Conservation (phyloP, 2,797 vertebrate species). For the Periparus ater region DNA sequence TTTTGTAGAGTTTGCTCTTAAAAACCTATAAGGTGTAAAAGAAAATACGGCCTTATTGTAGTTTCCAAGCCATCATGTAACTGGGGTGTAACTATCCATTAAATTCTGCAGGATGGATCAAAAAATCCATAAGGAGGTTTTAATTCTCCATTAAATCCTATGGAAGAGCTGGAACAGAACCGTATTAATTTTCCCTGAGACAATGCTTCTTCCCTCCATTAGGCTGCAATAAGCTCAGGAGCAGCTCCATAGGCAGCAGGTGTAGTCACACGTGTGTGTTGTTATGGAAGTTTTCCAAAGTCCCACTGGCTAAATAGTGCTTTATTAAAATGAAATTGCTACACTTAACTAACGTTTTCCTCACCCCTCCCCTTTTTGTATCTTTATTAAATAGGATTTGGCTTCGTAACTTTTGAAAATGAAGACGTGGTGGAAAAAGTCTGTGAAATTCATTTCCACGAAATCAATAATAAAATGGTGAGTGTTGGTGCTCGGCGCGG, state of each 20-base stretch:
- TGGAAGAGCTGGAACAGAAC: conserved; percentile 32
- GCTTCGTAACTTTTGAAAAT: conserved; percentile 99
- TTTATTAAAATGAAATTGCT: neutral
- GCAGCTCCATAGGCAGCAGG: neutral
- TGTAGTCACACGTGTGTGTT: neutral
- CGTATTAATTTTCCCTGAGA: neutral
- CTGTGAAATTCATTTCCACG: conserved; percentile 99
- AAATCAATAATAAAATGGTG: conserved; percentile 99
- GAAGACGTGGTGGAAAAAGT: conserved; percentile 99
- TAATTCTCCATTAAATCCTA: conserved; percentile 52
- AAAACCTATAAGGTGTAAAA: conserved; percentile 41
- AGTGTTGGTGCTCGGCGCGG: conserved; percentile 51
- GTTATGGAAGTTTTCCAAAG: neutral
- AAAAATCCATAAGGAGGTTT: conserved; percentile 60
- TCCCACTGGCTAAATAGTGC: neutral
- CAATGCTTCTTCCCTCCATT: conserved; percentile 15
- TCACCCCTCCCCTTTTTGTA: neutral
- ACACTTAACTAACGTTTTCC: neutral
- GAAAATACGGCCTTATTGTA: conserved; percentile 18
- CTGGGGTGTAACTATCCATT: conserved; percentile 43
- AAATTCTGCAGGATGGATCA: conserved; percentile 40
- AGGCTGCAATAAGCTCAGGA: neutral
- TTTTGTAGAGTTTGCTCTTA: conserved; percentile 39
- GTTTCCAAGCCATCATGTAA: neutral
- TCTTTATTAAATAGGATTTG: conserved; percentile 86